Evolutionary conservation across 2,888 invertebrate genomes (phyloP).

Genomic region (Agrypnus murinus): DNA sequence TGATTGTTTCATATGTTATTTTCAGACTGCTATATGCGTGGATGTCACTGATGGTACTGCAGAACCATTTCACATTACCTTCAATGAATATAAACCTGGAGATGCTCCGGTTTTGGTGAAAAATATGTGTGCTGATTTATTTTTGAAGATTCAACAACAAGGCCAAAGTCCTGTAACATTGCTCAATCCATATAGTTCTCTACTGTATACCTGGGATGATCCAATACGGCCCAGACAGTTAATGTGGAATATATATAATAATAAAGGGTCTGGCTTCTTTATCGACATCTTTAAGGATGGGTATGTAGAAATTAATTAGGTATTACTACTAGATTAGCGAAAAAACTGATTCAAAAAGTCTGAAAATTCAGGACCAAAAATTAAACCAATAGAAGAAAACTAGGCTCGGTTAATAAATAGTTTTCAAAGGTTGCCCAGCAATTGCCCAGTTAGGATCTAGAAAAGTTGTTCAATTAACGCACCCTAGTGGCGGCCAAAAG

Average conservation of each 20-base stretch:
- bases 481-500: no score
- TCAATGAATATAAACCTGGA: slow-evolving; percentile 83
- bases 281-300: slow-evolving; percentile 83
- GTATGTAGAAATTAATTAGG: slow-evolving; percentile 64
- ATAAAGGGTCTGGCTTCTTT: slow-evolving; percentile 81
- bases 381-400: no score
- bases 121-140: slow-evolving; percentile 88
- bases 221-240: slow-evolving; percentile 82
- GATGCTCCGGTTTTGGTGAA: slow-evolving; percentile 89
- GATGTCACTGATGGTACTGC: slow-evolving; percentile 84
- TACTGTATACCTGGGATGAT: slow-evolving; percentile 91
- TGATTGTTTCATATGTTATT: no score
- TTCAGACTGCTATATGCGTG: slow-evolving; percentile 80
- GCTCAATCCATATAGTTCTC: slow-evolving; percentile 83
- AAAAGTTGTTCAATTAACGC: no score
- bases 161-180: slow-evolving; percentile 80
- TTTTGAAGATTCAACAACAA: slow-evolving; percentile 84
- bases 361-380: no score
- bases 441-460: no score
- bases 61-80: slow-evolving; percentile 83
- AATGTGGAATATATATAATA: slow-evolving; percentile 89
- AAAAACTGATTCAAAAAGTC: not conserved
- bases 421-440: no score
- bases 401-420: no score
- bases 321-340: not conserved